Base-by-base conservation (phyloP, 2,797 vertebrate species). In the Telmatherina bonti region DNA sequence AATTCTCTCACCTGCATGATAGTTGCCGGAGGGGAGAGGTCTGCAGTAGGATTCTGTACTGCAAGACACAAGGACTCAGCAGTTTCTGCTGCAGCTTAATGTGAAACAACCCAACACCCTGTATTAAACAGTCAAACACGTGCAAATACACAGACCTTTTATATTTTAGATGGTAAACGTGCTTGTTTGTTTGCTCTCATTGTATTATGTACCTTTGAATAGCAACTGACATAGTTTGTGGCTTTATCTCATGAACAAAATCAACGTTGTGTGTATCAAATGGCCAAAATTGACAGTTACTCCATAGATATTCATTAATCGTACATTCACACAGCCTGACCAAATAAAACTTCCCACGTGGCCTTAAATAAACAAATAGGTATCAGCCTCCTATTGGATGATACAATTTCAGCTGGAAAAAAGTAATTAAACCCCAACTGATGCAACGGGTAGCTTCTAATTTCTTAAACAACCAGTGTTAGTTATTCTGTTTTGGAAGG, bases 31-130 rank as follows among this genome's bases (percentile, higher is more conserved):
- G 59, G 18, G 45, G 12, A 45, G 35, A 22, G 2, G 26, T n/a
- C 31, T 61, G 27, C 38, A 30, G 18, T 20, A 52, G 49, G 24
- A 52, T 52, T 26, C 49, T 26, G 15, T 6, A 52, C 49, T 26
- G 49, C 24, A 52, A 12, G 24, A 52, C 24, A 26, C 22, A 6
- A 52, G 49, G 49, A 2, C 56, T 45, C 13, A 24, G 36, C 29
- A 11, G 38, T 29, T 67, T 67, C 53, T 54, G 56, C 38, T 22
- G n/a, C 52, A 33, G 27, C 11, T 26, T 27, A 61, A 33, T 7
- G 9, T 61, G 20, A 66, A 16, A 8, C 29, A 51, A 61, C 45
- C 41, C 18, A 12, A 49, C 26, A 16, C 20, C 1, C 24, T 9
- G 3, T 43, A 15, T 2, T 2, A 31, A 10, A 30, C 35, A 56